Percentiles rank a stretch among this genome's conserved stretches.
Evolutionary conservation across 2,888 invertebrate genomes (phyloP).

Genomic region (Agrotis segetum): DNA sequence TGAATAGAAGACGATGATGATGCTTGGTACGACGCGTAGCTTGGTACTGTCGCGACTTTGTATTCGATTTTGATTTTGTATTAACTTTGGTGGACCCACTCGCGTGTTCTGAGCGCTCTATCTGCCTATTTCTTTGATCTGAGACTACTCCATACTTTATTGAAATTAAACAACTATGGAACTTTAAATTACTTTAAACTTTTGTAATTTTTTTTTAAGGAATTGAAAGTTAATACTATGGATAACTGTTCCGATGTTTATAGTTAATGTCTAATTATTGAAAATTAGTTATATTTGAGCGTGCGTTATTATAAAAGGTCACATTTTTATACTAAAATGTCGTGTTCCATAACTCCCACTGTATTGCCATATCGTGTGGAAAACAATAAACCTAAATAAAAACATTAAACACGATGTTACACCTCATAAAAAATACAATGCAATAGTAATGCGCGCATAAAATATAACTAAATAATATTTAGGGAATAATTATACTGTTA

Average conservation of each 20-base stretch:
- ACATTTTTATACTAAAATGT: constrained; percentile 6
- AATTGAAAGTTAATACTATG: constrained; percentile 37
- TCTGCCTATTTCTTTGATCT: no score
- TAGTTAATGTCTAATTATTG: constrained; percentile 53
- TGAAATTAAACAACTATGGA: neutral
- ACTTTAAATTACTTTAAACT: no score
- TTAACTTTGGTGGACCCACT: no score
- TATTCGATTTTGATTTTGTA: no score
- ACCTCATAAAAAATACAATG: neutral
- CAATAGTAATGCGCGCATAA: constrained; percentile 43
- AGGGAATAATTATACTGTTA: constrained; percentile 75
- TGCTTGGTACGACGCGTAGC: no score
- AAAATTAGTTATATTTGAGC: constrained; percentile 38
- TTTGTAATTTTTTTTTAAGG: constrained; percentile 4
- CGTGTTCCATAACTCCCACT: neutral
- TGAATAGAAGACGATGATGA: no score
- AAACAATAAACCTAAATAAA: no score
- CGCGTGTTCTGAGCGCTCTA: no score
- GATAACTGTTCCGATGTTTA: constrained; percentile 53
- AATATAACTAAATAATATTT: constrained; percentile 40
- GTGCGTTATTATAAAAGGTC: constrained; percentile 23
- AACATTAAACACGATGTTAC: no score
- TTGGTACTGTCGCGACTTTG: no score
- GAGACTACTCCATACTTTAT: no score
- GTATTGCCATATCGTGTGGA: no score